Evolutionary conservation across 2,113 vertebrate genomes (phyloP).

Genomic region (Calidris pygmaea): DNA sequence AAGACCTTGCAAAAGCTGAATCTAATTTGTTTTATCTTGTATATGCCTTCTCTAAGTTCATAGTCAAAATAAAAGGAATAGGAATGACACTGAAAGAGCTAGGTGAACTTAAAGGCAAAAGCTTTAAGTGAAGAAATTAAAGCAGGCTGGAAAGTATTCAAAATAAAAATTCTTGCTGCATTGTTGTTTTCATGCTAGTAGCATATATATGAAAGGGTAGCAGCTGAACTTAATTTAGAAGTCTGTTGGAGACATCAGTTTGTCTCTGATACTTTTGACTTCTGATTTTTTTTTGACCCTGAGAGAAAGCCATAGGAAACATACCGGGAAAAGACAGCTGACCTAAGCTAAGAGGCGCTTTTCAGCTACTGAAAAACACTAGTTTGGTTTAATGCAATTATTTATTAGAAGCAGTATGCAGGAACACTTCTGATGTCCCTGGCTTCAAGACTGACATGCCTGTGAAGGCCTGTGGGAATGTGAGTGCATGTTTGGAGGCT

Average conservation of each 20-base stretch:
- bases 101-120: background rate
- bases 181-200: background rate
- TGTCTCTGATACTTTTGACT: background rate
- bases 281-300: background rate
- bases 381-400: background rate
- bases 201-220: background rate
- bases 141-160: background rate
- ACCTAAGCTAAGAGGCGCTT: background rate
- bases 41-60: background rate
- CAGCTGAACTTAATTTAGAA: background rate
- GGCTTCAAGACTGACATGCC: background rate
- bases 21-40: background rate
- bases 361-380: background rate
- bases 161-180: background rate
- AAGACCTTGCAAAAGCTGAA: background rate
- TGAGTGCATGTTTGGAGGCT: background rate
- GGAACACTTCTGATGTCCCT: background rate
- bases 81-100: background rate
- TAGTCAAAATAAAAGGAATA: background rate
- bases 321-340: background rate
- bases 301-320: background rate
- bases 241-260: background rate
- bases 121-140: background rate
- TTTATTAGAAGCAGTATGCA: background rate
- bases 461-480: background rate